Base-by-base conservation (phyloP, 2,797 vertebrate genomes). In the Diceros bicornis region DNA sequence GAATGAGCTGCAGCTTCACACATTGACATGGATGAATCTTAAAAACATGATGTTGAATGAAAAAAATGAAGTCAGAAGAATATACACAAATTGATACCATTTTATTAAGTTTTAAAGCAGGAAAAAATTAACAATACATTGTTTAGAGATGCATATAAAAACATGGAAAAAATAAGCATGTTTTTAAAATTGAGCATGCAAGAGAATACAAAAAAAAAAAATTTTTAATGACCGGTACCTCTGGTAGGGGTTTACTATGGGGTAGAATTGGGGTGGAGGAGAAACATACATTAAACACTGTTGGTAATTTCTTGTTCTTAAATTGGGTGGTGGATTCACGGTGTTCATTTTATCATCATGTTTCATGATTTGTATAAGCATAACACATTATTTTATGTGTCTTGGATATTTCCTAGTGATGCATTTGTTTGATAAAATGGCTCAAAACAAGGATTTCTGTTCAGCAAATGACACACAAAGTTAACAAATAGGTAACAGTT, bases 81-180 rank as follows among this genome's bases (percentile, higher is more conserved):
- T 66, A 81, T 12, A 50, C 4, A 52, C 27, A 61, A 7, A 74
- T 13, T 66, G 13, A 87, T 27, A 55, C 4, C 1, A 18, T 20
- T 72, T 57, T 50, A 95, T 85, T 91, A 77, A 61, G 27, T 41
- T 86, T 86, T 32, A 81, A 92, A 87, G 74, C 18, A 57, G 71
- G 34, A 77, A 77, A 61, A 71, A 64, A 32, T 4, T 21, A 64
- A 8, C 10, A 64, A 16, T 18, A n/a, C 32, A 37, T 47, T 47
- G 3, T 25, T 64, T 64, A 34, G 6, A 34, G 29, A 34, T 81
- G 29, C 52, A 57, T 66, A 25, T 71, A 57, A 95, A 71, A 79
- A 44, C 47, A 47, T 47, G 47, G 47, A 47, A 47, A 47, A 47
- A 47, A 47, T 47, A 47, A 47, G 47, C 47, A 47, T 47, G 47